phyloP scores from a whole-genome alignment of 2,113 vertebrate species.

The Terrapene triunguis region DNA sequence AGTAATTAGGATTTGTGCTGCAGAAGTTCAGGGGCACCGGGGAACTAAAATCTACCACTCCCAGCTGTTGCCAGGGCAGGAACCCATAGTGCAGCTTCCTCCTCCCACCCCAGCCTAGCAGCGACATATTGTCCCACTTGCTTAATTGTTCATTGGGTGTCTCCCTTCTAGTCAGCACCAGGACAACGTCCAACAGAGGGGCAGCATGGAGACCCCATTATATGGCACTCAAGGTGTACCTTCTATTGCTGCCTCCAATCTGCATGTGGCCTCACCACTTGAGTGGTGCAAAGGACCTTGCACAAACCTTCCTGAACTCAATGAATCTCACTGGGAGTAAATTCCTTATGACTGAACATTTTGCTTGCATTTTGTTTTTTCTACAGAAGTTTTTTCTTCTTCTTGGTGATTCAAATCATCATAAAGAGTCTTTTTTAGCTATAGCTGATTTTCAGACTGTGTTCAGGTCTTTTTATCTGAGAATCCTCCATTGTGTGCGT shows the following conservation, averaged over 20 bases:
- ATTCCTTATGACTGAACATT: not conserved
- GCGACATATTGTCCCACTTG: not conserved
- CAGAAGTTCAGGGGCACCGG: not conserved
- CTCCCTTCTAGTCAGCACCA: not conserved
- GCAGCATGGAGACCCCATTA: not conserved
- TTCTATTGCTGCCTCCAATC: not conserved
- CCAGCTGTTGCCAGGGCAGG: not conserved
- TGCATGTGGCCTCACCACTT: not conserved
- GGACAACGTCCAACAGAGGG: not conserved
- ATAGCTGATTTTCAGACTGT: not conserved
- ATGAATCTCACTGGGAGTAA: not conserved
- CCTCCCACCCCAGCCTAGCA: not conserved
- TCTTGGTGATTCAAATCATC: not conserved
- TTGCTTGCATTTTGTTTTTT: not conserved
- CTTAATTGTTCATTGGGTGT: not conserved
- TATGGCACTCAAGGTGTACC: not conserved
- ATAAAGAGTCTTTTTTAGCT: not conserved
- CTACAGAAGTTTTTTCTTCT: not conserved
- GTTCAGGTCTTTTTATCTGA: not conserved
- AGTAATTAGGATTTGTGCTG: not conserved
- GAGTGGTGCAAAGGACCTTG: accelerated
- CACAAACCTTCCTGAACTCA: not conserved
- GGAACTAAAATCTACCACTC: not conserved
- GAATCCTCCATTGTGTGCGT: not conserved
- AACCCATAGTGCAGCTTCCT: not conserved